Percentiles rank a stretch among this genome's conserved stretches.
phyloP scores from a whole-genome alignment of 37 sponge, comb jelly and placozoan genomes.

The Diacarnus erythraeanus region DNA sequence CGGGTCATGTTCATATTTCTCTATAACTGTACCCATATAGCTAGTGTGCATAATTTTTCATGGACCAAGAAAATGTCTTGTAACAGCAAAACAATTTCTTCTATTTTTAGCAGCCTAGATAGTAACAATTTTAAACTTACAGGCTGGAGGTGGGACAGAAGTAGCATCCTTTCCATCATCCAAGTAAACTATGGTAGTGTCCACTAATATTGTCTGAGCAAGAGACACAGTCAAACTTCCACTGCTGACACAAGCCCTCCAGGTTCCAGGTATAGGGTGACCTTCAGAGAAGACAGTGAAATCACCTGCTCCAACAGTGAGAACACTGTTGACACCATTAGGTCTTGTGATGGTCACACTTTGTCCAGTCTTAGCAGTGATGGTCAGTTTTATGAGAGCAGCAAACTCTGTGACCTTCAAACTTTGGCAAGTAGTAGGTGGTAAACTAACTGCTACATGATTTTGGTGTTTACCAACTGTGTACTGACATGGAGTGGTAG shows the following conservation, averaged over 20 bases:
- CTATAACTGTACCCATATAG: no score
- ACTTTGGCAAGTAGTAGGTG: not conserved
- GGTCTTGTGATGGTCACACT: not conserved
- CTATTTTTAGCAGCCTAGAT: no score
- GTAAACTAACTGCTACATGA: not conserved
- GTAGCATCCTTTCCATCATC: not conserved
- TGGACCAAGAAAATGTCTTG: no score
- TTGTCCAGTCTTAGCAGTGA: not conserved
- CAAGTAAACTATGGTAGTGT: not conserved
- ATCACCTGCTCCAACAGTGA: not conserved
- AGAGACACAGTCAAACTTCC: not conserved
- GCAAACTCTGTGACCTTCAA: not conserved
- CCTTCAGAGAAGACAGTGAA: not conserved
- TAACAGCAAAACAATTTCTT: no score
- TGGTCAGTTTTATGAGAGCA: not conserved
- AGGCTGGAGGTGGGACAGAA: not conserved
- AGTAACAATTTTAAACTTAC: slow-evolving; percentile 24
- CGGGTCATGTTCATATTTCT: no score
- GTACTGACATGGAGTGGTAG: not conserved
- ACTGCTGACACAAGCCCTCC: not conserved
- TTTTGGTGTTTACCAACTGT: not conserved
- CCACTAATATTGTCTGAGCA: not conserved
- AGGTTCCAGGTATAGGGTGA: slow-evolving; percentile 3
- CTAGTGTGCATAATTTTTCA: no score
- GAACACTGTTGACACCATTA: not conserved